Conservation (phyloP, 2,797 vertebrate genomes). For the Kryptopterus vitreolus region DNA sequence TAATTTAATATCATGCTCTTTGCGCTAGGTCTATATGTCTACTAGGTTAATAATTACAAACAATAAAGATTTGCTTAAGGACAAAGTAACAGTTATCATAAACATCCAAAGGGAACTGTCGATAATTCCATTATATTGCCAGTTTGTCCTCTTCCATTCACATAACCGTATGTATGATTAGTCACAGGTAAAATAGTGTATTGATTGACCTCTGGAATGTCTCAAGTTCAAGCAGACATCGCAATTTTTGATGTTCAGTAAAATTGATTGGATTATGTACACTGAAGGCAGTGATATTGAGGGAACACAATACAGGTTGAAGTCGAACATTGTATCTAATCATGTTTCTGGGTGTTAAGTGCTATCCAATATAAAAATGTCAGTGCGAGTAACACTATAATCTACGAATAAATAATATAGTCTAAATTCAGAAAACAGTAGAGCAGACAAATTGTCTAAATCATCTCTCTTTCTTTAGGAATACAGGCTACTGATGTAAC, state of each 20-base stretch:
- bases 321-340: not conserved
- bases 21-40: not conserved
- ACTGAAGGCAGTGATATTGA: too few relatives aligned
- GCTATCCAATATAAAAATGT: not conserved
- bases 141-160: not conserved
- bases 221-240: not conserved
- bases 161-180: not conserved
- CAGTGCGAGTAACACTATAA: not conserved
- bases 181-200: not conserved
- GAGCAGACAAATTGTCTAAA: not conserved
- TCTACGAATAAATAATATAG: not conserved
- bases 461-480: conserved; percentile 67
- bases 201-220: not conserved
- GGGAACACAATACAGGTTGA: too few relatives aligned
- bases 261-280: not conserved
- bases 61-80: too few relatives aligned
- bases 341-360: not conserved
- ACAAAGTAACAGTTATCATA: not conserved
- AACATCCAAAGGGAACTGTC: not conserved
- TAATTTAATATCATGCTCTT: too few relatives aligned
- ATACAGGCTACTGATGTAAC: conserved; percentile 91
- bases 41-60: too few relatives aligned
- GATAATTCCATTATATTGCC: not conserved
- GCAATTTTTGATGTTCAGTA: not conserved
- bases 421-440: not conserved